phyloP scores from a whole-genome alignment of 2,113 vertebrate species.

The Kryptolebias marmoratus region DNA sequence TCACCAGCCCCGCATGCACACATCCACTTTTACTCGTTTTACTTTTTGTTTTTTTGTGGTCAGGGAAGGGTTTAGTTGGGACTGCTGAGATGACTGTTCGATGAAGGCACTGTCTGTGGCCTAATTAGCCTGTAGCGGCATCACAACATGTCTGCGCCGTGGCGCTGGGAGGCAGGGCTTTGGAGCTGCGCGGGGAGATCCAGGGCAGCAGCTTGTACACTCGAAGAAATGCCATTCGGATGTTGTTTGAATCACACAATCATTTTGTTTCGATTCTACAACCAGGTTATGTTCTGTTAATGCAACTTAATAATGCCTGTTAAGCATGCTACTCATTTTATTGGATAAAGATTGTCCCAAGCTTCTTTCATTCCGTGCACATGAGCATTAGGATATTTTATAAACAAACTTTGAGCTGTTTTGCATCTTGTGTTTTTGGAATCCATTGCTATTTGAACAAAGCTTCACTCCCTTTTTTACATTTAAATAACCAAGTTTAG shows the following conservation, averaged over 20 bases:
- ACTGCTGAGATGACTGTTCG: constrained; percentile 56
- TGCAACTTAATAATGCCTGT: too few species aligned
- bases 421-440: too few species aligned
- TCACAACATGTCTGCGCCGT: constrained; percentile 46
- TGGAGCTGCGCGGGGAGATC: constrained; percentile 50
- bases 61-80: constrained; percentile 52
- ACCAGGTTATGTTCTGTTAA: too few species aligned
- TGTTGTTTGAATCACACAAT: too few species aligned
- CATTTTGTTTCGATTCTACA: too few species aligned
- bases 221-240: too few species aligned
- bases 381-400: too few species aligned
- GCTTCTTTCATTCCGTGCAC: too few species aligned
- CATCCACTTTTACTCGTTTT: constrained; percentile 10
- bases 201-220: constrained; percentile 29
- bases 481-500: constrained; percentile 33
- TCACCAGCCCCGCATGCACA: constrained; percentile 36
- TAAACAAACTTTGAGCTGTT: too few species aligned
- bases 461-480: constrained; percentile 37
- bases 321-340: too few species aligned
- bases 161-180: constrained; percentile 56
- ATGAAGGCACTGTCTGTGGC: constrained; percentile 56
- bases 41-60: constrained; percentile 34
- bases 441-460: constrained; percentile 15
- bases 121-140: constrained; percentile 63
- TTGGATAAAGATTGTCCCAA: too few species aligned